Evolutionary conservation across 2,113 vertebrate genomes (phyloP).

Genomic region (Labrus mixtus): DNA sequence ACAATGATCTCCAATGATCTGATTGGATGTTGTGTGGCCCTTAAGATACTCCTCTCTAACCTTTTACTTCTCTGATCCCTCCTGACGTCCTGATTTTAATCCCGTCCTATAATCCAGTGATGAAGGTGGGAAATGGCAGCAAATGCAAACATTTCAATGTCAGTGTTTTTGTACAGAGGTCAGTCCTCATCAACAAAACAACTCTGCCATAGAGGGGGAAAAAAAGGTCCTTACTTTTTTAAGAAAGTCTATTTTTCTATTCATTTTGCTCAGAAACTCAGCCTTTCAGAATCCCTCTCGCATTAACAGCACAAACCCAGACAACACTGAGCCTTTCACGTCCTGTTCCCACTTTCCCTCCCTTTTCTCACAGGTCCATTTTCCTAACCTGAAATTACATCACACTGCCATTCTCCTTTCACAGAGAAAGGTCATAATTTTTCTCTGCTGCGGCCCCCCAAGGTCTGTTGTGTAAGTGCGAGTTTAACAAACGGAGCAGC

Average conservation of each 20-base stretch:
- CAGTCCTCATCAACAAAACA: constrained; percentile 21
- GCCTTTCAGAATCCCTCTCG: constrained; percentile 33
- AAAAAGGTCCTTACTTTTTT: constrained; percentile 13
- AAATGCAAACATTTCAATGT: constrained; percentile 6
- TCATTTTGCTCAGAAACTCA: constrained; percentile 26
- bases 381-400: constrained; percentile 62
- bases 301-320: constrained; percentile 50
- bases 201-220: not conserved
- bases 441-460: constrained; percentile 32
- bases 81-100: constrained; percentile 28
- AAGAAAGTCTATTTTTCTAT: constrained; percentile 23
- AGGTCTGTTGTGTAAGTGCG: constrained; percentile 56
- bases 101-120: not conserved
- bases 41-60: constrained; percentile 11
- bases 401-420: constrained; percentile 57
- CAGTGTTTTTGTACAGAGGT: constrained; percentile 2
- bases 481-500: constrained; percentile 57
- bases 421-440: constrained; percentile 70
- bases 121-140: constrained; percentile 2
- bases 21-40: constrained; percentile 23
- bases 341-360: constrained; percentile 36
- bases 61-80: constrained; percentile 23
- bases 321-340: constrained; percentile 64
- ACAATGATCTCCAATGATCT: constrained; percentile 9
- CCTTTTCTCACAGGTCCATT: constrained; percentile 62